A percentile compares a stretch with the other conserved stretches of the same genome.
These are phyloP conservation scores for Xyliphius kryptos DNA, from an alignment of 2,113 vertebrate species.

Conservation along the genomic window DNA sequence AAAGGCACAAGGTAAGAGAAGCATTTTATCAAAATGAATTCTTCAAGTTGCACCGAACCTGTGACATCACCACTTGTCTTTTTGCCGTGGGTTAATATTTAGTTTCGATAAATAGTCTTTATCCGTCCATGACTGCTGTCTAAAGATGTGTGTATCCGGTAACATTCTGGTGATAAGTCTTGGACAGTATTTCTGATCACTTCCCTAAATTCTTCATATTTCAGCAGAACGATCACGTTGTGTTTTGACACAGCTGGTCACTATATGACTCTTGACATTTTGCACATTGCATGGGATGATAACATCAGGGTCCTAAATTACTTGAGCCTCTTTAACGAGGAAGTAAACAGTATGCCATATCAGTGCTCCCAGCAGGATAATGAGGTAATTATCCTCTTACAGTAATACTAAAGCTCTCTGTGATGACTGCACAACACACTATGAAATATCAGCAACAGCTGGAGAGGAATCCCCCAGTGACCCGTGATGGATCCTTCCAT, in stretches of 20 bases:
- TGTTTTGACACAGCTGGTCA: slow-evolving; percentile 15
- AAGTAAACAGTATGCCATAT: slow-evolving; percentile 26
- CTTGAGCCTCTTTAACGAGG: slow-evolving; percentile 25
- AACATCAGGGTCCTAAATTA: slow-evolving; percentile 14
- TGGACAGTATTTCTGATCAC: too few relatives aligned
- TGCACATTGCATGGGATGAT: slow-evolving; percentile 17
- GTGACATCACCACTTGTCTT: neutral
- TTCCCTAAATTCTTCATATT: neutral
- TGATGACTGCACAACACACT: slow-evolving; percentile 22
- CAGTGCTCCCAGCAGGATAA: slow-evolving; percentile 34
- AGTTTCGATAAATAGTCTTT: neutral
- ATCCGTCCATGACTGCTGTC: neutral
- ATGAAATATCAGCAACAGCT: slow-evolving; percentile 18
- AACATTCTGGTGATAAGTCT: too few relatives aligned
- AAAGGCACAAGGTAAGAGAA: slow-evolving; percentile 52
- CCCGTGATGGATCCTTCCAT: slow-evolving; percentile 30
- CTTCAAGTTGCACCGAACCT: neutral
- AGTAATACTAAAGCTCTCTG: slow-evolving; percentile 29
- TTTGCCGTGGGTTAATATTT: neutral
- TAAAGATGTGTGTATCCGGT: too few relatives aligned
- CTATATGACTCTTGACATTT: slow-evolving; percentile 30
- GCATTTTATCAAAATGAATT: neutral
- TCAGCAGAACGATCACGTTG: slow-evolving; percentile 5
- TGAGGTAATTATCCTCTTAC: slow-evolving; percentile 22
- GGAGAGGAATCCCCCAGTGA: slow-evolving; percentile 26